phyloP scores from a whole-genome alignment of 1,140 invertebrate species.

The Sitobion miscanthi region DNA sequence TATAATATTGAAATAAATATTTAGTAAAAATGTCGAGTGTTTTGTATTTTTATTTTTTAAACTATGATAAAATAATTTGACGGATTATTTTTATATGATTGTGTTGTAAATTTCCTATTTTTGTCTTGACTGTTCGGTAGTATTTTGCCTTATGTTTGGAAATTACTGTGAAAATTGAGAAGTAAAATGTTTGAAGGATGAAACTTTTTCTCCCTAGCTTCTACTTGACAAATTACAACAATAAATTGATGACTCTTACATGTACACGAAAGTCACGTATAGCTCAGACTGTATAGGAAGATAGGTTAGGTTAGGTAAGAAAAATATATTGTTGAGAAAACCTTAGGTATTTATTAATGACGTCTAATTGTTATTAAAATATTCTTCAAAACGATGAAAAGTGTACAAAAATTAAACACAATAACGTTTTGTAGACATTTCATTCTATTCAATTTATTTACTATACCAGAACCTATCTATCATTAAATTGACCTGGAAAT shows the following conservation, averaged over 20 bases:
- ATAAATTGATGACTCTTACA: neutral
- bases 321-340: neutral
- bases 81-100: neutral
- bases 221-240: neutral
- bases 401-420: neutral
- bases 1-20: too few relatives aligned
- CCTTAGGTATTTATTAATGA: neutral
- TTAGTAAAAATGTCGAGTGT: neutral
- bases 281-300: neutral
- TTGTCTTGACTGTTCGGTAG: neutral
- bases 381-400: neutral
- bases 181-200: neutral
- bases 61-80: neutral
- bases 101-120: neutral
- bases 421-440: neutral
- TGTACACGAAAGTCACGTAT: neutral
- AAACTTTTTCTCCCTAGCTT: neutral
- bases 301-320: neutral
- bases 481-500: conserved; percentile 11
- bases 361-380: neutral
- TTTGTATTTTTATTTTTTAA: neutral
- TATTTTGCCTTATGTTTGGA: neutral
- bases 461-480: neutral
- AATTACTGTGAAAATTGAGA: neutral
- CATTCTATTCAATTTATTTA: neutral